A percentile compares a stretch with the other conserved stretches of the same genome.
phyloP scores from a whole-genome alignment of 2,113 vertebrate species.

The Pituophis catenifer region DNA sequence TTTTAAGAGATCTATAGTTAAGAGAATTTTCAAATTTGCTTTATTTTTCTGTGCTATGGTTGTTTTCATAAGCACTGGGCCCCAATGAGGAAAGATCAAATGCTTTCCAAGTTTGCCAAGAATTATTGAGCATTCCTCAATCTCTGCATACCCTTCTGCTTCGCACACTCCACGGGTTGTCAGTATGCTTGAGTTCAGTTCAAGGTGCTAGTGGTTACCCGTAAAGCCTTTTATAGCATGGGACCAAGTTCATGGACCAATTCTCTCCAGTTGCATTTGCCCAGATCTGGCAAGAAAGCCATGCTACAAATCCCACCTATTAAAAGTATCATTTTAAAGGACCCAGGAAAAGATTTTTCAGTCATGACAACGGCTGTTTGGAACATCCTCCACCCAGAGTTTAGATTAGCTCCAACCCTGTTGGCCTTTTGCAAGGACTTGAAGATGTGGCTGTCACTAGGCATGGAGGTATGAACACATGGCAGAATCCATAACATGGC shows the following conservation, averaged over 20 bases:
- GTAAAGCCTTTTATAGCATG: not conserved
- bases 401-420: not conserved
- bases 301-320: not conserved
- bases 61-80: not conserved
- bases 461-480: not conserved
- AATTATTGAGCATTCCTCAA: no score
- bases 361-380: not conserved
- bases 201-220: no score
- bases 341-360: not conserved
- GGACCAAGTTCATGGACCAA: not conserved
- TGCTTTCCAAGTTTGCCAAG: no score
- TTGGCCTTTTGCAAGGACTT: not conserved
- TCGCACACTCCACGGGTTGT: no score
- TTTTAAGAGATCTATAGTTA: not conserved
- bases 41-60: not conserved
- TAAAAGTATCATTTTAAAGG: not conserved
- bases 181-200: no score
- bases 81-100: not conserved
- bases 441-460: not conserved
- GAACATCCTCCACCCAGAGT: not conserved
- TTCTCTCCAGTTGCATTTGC: not conserved
- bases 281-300: not conserved
- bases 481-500: not conserved
- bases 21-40: slow-evolving; percentile 11
- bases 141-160: no score